phyloP scores from a whole-genome alignment of 2,888 invertebrate species.

The Liposcelis brunnea region DNA sequence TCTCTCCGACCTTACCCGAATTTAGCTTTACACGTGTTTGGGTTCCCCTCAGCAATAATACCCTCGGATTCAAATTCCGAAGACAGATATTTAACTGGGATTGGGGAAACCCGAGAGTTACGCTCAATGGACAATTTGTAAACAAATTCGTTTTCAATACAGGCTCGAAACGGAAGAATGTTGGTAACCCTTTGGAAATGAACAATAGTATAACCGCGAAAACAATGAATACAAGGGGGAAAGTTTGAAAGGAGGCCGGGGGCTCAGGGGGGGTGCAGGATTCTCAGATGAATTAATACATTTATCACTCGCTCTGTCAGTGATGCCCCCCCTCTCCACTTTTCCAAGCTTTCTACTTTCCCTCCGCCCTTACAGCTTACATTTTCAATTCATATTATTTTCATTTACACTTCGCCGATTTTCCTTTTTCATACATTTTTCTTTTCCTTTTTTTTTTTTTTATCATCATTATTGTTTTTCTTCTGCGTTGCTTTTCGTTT shows the following conservation, averaged over 20 bases:
- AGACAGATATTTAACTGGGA: no score
- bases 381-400: constrained; percentile 8
- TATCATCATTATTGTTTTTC: constrained; percentile 14
- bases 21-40: no score
- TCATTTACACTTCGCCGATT: constrained; percentile 8
- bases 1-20: no score
- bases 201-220: constrained; percentile 4
- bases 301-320: constrained; percentile 12
- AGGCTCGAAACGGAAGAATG: no score
- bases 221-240: constrained; percentile 3
- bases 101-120: no score
- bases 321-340: constrained; percentile 12
- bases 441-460: constrained; percentile 3
- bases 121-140: no score
- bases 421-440: constrained; percentile 9
- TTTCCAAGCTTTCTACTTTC: constrained; percentile 10
- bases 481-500: constrained; percentile 11
- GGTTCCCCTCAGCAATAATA: no score
- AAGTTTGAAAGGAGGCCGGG: not conserved
- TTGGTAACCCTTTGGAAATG: not conserved
- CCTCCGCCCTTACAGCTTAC: not conserved
- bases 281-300: constrained; percentile 9
- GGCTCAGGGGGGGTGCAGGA: not conserved
- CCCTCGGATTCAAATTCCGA: no score
- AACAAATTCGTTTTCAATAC: no score